A percentile compares a stretch with the other conserved stretches of the same genome.
Conservation (phyloP, 2,113 vertebrate species). For the Bubo blakistoni region DNA sequence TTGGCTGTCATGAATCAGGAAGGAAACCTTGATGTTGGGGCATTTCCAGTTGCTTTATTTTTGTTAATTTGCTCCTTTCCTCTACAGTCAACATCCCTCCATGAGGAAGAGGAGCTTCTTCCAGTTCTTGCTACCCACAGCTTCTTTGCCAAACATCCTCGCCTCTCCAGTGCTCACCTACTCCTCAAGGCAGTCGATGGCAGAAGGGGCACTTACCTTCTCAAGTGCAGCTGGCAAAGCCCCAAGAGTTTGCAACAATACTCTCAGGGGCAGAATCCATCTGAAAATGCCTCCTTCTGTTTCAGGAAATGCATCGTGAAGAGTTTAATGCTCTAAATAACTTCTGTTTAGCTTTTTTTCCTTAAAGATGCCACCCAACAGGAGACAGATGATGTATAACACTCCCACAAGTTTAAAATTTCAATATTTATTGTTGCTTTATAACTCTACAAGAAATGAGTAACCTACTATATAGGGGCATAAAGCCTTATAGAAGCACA, state of each 20-base stretch:
- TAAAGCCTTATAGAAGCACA: background rate
- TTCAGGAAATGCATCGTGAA: background rate
- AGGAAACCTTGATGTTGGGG: accelerated
- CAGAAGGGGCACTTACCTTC: background rate
- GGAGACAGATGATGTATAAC: too few relatives aligned
- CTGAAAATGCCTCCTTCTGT: background rate
- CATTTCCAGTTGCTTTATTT: background rate
- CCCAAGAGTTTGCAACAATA: background rate
- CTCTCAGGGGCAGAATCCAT: background rate
- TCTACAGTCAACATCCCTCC: background rate
- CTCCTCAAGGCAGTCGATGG: background rate
- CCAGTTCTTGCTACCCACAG: background rate
- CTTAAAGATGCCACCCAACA: background rate
- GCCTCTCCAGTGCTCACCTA: background rate
- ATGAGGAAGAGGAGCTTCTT: background rate
- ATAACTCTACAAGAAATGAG: background rate
- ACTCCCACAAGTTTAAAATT: background rate
- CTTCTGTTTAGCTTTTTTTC: background rate
- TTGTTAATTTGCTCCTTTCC: background rate
- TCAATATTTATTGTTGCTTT: background rate
- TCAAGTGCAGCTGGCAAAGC: background rate
- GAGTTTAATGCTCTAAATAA: background rate
- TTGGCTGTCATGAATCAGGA: background rate
- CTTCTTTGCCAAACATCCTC: background rate
- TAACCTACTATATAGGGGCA: background rate